phyloP scores from a whole-genome alignment of 2,888 invertebrate genomes.

The Latheticus oryzae region DNA sequence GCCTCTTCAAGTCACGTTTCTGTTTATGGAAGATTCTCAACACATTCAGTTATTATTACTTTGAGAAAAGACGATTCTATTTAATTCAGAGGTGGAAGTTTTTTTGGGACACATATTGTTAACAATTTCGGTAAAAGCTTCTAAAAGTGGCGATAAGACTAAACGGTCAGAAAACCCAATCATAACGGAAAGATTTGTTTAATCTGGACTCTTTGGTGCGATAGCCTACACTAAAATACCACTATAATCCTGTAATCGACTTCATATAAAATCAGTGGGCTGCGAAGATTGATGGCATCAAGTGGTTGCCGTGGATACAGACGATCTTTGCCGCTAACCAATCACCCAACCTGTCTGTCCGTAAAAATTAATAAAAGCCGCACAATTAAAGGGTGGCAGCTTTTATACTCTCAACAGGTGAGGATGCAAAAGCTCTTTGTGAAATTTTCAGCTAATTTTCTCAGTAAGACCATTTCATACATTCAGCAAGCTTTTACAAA shows the following conservation, averaged over 20 bases:
- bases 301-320: slow-evolving; percentile 46
- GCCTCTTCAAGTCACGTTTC: slow-evolving; percentile 15
- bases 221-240: slow-evolving; percentile 44
- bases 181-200: slow-evolving; percentile 48
- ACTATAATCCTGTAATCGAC: slow-evolving; percentile 48
- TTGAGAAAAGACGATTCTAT: slow-evolving; percentile 8
- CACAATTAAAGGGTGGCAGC: slow-evolving; percentile 19
- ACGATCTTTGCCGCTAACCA: slow-evolving; percentile 40
- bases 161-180: slow-evolving; percentile 33
- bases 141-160: slow-evolving; percentile 36
- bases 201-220: slow-evolving; percentile 45
- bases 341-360: slow-evolving; percentile 37
- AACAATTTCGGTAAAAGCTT: slow-evolving; percentile 38
- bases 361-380: slow-evolving; percentile 41
- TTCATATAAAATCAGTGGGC: slow-evolving; percentile 51
- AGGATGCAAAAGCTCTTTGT: too few relatives aligned
- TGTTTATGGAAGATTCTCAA: neutral
- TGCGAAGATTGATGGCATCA: slow-evolving; percentile 50
- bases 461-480: neutral
- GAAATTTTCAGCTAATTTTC: neutral
- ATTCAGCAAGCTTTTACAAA: neutral
- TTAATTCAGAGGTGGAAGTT: slow-evolving; percentile 15
- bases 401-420: slow-evolving; percentile 20
- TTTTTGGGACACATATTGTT: slow-evolving; percentile 38
- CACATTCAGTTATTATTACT: slow-evolving; percentile 8